Evolutionary conservation across 2,113 vertebrate genomes (phyloP).

Genomic region (Nyctereutes procyonoides): DNA sequence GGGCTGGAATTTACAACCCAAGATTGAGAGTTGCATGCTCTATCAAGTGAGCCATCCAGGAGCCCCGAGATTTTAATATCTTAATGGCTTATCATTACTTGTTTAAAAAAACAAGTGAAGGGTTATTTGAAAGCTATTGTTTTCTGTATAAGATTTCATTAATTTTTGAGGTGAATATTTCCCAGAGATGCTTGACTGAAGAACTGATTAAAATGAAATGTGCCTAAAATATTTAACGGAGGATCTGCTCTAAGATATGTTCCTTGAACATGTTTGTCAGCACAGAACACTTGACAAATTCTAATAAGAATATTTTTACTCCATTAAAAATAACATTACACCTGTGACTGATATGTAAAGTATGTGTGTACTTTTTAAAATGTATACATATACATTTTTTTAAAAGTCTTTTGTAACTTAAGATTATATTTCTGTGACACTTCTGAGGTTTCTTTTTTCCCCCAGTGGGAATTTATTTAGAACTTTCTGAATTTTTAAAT

Average conservation of each 20-base stretch:
- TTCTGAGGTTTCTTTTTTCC: neutral
- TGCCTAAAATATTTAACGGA: slow-evolving; percentile 75
- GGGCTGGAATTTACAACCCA: neutral
- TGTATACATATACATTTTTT: neutral
- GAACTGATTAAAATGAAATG: slow-evolving; percentile 87
- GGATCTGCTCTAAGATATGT: slow-evolving; percentile 62
- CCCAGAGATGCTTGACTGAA: slow-evolving; percentile 83
- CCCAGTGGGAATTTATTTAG: neutral
- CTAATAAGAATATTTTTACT: slow-evolving; percentile 76
- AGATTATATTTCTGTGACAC: neutral
- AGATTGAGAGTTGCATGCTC: neutral
- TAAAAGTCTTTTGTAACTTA: neutral
- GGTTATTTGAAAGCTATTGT: slow-evolving; percentile 80
- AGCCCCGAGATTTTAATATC: neutral
- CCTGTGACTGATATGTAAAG: neutral
- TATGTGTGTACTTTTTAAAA: neutral
- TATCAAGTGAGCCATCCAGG: neutral
- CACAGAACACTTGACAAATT: slow-evolving; percentile 75
- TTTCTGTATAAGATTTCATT: slow-evolving; percentile 78
- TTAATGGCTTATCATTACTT: neutral
- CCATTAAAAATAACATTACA: slow-evolving; percentile 77
- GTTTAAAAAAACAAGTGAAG: neutral
- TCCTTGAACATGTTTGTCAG: slow-evolving; percentile 69
- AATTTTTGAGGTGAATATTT: slow-evolving; percentile 83
- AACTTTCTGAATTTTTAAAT: neutral